Evolutionary conservation across 2,888 invertebrate genomes (phyloP), one percentile per base, ranked within the genome.

Genomic region (Drosophila picticornis): DNA sequence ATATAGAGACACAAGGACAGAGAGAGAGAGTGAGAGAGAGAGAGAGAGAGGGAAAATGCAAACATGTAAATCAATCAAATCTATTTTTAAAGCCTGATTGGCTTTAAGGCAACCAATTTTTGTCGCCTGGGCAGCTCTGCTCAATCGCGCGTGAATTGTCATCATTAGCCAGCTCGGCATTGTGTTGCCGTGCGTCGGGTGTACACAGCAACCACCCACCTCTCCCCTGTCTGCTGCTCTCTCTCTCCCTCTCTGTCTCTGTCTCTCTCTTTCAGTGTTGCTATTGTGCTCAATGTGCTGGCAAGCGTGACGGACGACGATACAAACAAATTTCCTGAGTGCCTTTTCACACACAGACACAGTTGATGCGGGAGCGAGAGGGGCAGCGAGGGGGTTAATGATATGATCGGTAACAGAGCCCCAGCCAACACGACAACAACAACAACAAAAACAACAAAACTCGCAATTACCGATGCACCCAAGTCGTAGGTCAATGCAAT

Each of bases 231-330:
- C 69, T 16, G 13, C 29, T 11, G 25, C 53, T 51, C 31, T 36
- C 0, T 36, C 4, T 2, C 51, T 32, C 40, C 43, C n/a, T 50
- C 34, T 27, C 55, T 60, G n/a, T 31, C 61, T 52, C 51, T 38
- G 46, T 2, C 38, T 55, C 36, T 36, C n/a, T 53, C 25, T 36
- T 31, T 68, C 32, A 53, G 51, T 65, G 58, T 61, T 75, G 76
- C 76, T 78, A 83, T 86, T 91, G 91, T 90, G 86, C 90, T 80
- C 75, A 84, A 90, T 91, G 90, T 75, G 81, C 87, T 79, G 83
- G 90, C 90, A 91, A 90, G 90, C 91, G 90, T 91, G 91, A 90
- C 85, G 88, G 90, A 89, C 84, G 86, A 80, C 77, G 90, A 77
- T 76, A 76, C 75, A 83, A 84, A 79, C 81, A 90, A 90, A 89